Percentiles rank a stretch among this genome's conserved stretches.
These are phyloP conservation scores for Yponomeuta sedellus DNA, from an alignment of 2,888 invertebrate genomes.

Conservation along the genomic window DNA sequence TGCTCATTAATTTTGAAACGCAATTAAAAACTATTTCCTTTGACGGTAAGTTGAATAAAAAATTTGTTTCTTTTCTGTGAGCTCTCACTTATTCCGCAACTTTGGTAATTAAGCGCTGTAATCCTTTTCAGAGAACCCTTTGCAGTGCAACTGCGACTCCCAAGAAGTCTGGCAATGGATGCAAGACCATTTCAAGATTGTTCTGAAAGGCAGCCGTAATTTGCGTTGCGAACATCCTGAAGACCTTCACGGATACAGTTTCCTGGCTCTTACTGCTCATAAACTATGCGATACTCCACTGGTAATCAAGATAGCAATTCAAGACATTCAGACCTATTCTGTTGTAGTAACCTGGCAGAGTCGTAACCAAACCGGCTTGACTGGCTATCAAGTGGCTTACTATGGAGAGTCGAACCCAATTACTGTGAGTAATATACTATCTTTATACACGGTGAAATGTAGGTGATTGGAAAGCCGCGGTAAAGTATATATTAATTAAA, in stretches of 20 bases:
- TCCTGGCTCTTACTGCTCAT: conserved; percentile 86
- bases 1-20: conserved; percentile 86
- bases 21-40: conserved; percentile 86
- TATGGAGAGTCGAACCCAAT: conserved; percentile 75
- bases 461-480: too few species aligned
- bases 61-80: not conserved
- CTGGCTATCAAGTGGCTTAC: conserved; percentile 91
- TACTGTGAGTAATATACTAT: conserved; percentile 66
- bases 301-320: conserved; percentile 88
- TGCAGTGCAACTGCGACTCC: conserved; percentile 92
- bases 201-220: conserved; percentile 75
- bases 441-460: too few species aligned
- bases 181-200: conserved; percentile 88
- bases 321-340: conserved; percentile 91
- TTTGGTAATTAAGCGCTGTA: not conserved
- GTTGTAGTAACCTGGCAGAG: conserved; percentile 93
- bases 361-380: conserved; percentile 88
- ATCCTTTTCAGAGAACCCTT: conserved; percentile 84
- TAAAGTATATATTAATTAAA: too few species aligned
- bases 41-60: conserved; percentile 81
- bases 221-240: conserved; percentile 90
- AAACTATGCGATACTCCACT: conserved; percentile 91
- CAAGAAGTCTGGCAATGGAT: conserved; percentile 96
- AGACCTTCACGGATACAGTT: conserved; percentile 84
- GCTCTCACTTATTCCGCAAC: not conserved